Evolutionary conservation across 1,140 invertebrate species (phyloP).

Genomic region (Drosophila arizonae): DNA sequence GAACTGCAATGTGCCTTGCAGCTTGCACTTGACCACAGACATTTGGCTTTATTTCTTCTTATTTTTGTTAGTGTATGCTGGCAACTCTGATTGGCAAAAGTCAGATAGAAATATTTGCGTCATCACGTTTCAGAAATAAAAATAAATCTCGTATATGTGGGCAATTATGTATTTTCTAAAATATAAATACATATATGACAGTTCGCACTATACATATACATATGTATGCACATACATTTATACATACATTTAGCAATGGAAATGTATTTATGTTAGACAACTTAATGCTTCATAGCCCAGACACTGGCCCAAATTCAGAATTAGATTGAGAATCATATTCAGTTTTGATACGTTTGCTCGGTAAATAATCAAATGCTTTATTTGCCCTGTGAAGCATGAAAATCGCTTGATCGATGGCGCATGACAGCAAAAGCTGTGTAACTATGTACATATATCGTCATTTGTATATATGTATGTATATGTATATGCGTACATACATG

Average conservation of each 20-base stretch:
- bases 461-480: neutral
- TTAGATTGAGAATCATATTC: conserved; percentile 10
- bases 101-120: conserved; percentile 42
- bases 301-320: conserved; percentile 13
- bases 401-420: conserved; percentile 47
- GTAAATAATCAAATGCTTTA: conserved; percentile 35
- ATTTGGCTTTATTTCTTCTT: neutral
- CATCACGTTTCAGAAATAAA: conserved; percentile 44
- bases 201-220: neutral
- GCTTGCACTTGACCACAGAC: conserved; percentile 36
- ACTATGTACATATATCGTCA: conserved; percentile 18
- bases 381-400: conserved; percentile 59
- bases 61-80: neutral
- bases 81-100: neutral
- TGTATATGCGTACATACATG: neutral
- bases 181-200: conserved; percentile 4
- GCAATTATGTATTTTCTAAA: conserved; percentile 7
- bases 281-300: conserved; percentile 30
- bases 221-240: neutral
- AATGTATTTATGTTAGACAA: conserved; percentile 10
- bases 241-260: neutral
- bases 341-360: conserved; percentile 18
- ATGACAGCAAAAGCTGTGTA: conserved; percentile 26
- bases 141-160: conserved; percentile 17
- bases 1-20: conserved; percentile 13